Percentiles rank a stretch among this genome's conserved stretches.
Evolutionary conservation across 1,140 invertebrate species (phyloP).

Genomic region (Drosophila nasuta): DNA sequence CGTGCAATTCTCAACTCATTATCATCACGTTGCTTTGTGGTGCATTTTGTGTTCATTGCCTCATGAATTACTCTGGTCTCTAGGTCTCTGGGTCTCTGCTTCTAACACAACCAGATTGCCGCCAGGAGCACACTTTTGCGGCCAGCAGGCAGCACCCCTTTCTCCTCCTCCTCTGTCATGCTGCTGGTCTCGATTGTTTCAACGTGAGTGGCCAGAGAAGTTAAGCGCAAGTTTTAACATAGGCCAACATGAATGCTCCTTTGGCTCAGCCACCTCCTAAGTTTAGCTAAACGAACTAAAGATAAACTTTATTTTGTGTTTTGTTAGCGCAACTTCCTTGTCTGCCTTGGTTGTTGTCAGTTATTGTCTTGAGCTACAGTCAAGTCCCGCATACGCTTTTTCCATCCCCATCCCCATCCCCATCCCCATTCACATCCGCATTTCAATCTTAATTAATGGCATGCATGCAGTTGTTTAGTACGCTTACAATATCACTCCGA

Average conservation of each 20-base stretch:
- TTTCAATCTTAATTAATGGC: conserved; percentile 11
- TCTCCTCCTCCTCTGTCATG: no score
- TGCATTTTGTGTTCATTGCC: conserved; percentile 55
- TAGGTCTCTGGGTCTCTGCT: not conserved
- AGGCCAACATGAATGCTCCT: conserved; percentile 53
- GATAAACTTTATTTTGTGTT: conserved; percentile 35
- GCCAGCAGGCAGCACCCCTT: conserved; percentile 15
- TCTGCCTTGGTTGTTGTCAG: not conserved
- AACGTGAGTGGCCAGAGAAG: conserved; percentile 39
- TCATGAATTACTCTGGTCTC: conserved; percentile 38
- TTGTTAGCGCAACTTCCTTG: not conserved
- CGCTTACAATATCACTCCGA: not conserved
- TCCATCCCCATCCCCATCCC: no score
- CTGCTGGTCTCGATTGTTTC: conserved; percentile 57
- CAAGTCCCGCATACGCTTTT: not conserved
- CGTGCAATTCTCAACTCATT: conserved; percentile 68
- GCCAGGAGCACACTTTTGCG: conserved; percentile 44
- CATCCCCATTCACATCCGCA: not conserved
- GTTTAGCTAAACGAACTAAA: conserved; percentile 30
- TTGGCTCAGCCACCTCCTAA: conserved; percentile 29
- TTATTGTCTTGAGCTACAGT: conserved; percentile 2
- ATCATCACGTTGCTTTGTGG: conserved; percentile 68
- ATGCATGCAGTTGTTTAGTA: not conserved
- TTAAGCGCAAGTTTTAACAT: conserved; percentile 38
- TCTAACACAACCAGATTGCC: conserved; percentile 46